phyloP scores from a whole-genome alignment of 2,113 vertebrate genomes.

The Malurus elegans region DNA sequence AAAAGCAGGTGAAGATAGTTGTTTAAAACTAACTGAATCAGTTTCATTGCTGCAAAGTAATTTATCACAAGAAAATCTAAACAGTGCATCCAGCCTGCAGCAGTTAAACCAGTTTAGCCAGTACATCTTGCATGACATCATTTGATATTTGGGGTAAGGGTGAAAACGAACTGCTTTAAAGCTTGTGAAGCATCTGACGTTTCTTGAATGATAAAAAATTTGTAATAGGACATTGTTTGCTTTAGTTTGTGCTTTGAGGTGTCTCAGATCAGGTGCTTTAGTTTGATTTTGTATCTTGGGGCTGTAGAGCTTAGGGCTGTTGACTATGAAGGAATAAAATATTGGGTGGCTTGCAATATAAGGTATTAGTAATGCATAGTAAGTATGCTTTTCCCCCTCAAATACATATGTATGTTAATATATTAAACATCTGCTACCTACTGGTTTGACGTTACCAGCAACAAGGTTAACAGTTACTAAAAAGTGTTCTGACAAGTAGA shows the following conservation, averaged over 20 bases:
- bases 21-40: background rate
- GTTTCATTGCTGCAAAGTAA: background rate
- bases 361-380: background rate
- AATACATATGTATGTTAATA: background rate
- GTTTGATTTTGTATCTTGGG: background rate
- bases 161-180: constrained; percentile 32
- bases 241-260: background rate
- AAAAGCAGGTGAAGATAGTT: background rate
- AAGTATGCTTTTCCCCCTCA: background rate
- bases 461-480: background rate
- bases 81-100: background rate
- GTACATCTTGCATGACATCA: constrained; percentile 52
- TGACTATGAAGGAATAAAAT: background rate
- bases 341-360: background rate
- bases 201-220: background rate
- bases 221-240: background rate
- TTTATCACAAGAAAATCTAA: constrained; percentile 43
- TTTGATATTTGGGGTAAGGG: constrained; percentile 40
- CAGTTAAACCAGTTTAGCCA: constrained; percentile 60
- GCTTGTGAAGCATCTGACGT: background rate
- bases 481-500: background rate
- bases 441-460: background rate
- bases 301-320: background rate
- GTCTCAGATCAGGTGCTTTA: background rate
- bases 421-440: background rate